Conservation (phyloP, 2,888 invertebrate genomes). For the Volucella inanis region DNA sequence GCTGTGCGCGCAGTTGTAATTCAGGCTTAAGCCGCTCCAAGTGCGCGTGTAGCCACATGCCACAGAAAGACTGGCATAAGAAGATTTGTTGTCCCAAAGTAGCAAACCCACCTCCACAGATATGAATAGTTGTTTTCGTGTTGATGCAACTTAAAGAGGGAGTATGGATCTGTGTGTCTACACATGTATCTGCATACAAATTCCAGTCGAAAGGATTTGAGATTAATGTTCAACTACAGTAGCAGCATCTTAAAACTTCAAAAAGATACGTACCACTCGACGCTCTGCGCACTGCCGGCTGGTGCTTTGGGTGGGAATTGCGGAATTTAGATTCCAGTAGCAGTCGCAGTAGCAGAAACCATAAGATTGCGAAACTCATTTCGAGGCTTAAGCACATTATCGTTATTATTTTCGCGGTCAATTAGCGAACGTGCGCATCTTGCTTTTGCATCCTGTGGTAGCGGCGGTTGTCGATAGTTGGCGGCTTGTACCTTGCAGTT, state of each 20-base stretch:
- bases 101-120: conserved; percentile 27
- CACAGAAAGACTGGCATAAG: conserved; percentile 37
- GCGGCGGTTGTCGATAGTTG: conserved; percentile 20
- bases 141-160: too few relatives aligned
- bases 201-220: conserved; percentile 47
- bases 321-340: conserved; percentile 73
- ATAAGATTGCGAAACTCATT: conserved; percentile 73
- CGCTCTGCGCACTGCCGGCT: neutral
- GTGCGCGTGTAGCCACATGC: conserved; percentile 16
- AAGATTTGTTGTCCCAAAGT: conserved; percentile 56
- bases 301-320: too few relatives aligned
- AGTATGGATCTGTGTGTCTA: conserved; percentile 3
- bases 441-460: conserved; percentile 3
- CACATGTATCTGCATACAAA: conserved; percentile 26
- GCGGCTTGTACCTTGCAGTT: neutral
- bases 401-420: conserved; percentile 75
- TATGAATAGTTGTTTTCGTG: too few relatives aligned
- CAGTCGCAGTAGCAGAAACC: conserved; percentile 71
- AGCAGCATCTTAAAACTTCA: conserved; percentile 25
- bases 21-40: conserved; percentile 57
- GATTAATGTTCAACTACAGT: conserved; percentile 57
- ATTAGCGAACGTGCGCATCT: conserved; percentile 71
- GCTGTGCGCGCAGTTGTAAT: conserved; percentile 46
- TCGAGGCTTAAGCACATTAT: conserved; percentile 74
- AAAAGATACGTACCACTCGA: conserved; percentile 20